These are phyloP conservation scores for Fistularia tabacaria DNA, from an alignment of 2,797 vertebrate genomes.

Conservation along the genomic window DNA sequence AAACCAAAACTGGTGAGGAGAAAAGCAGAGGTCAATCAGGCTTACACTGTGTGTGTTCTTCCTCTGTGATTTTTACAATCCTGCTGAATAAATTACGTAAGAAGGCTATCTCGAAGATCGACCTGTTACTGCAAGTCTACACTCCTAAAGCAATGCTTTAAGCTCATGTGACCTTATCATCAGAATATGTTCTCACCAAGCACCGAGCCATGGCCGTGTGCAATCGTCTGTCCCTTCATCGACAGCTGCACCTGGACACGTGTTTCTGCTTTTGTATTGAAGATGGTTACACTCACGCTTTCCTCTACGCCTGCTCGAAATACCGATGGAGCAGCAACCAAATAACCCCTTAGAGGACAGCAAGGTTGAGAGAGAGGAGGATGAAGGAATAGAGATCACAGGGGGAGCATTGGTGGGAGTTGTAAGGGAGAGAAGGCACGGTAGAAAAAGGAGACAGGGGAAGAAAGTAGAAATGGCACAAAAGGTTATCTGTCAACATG, in stretches of 20 bases:
- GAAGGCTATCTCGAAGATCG: background rate
- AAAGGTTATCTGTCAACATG: slow-evolving; percentile 14
- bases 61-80: background rate
- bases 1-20: too few species aligned
- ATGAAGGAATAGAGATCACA: slow-evolving; percentile 6
- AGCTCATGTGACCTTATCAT: slow-evolving; percentile 15
- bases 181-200: slow-evolving; percentile 73
- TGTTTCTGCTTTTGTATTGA: slow-evolving; percentile 81
- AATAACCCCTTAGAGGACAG: slow-evolving; percentile 79
- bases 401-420: background rate
- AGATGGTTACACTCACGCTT: slow-evolving; percentile 87
- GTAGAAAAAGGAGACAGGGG: background rate
- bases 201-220: slow-evolving; percentile 76
- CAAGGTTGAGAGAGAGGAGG: background rate
- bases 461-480: slow-evolving; percentile 14
- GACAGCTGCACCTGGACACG: slow-evolving; percentile 85
- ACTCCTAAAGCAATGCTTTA: slow-evolving; percentile 3
- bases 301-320: slow-evolving; percentile 86
- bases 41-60: slow-evolving; percentile 1
- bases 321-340: slow-evolving; percentile 87
- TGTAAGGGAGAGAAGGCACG: background rate
- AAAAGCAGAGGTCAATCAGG: too few species aligned
- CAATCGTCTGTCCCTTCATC: slow-evolving; percentile 83
- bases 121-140: slow-evolving; percentile 22
- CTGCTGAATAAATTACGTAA: too few species aligned